Base-by-base conservation (phyloP, 2,888 invertebrate genomes). In the Papilio elwesi region DNA sequence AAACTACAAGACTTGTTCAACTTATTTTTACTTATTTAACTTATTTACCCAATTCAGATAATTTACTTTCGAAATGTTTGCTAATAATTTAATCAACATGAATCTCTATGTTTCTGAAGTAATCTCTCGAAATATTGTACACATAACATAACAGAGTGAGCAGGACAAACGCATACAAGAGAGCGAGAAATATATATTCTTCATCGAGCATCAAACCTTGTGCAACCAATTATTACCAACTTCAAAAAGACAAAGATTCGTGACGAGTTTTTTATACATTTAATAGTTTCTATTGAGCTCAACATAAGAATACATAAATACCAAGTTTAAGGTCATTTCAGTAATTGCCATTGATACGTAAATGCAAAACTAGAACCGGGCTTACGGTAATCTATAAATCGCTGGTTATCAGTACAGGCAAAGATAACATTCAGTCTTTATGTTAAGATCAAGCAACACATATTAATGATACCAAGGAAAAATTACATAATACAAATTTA, bases 361-460 rank as follows among this genome's bases (percentile, higher is more conserved):
- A 59, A 59, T 43, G 10, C 1, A 43, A 43, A 8, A 38, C 59
- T n/a, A 59, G 26, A 59, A 59, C 36, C 12, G 55, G 55, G 13
- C 36, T 57, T 13, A 57, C n/a, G 1, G 9, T 59, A 59, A 59
- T 59, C 59, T 59, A 62, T 62, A 43, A 43, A 62, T 62, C 59
- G 59, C 15, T 62, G 38, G 59, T 62, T 59, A 62, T 62, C 59
- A 59, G 38, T 38, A 59, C 13, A 38, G n/a, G 43, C n/a, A 13
- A n/a, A 59, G 59, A 59, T 59, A 43, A 59, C 43, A 38, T 13
- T 55, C 43, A n/a, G 13, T 55, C 9, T 59, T 59, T 43, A 15
- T 13, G n/a, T 38, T n/a, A 43, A n/a, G 38, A 59, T 38, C 38
- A 59, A 38, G 38, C 13, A 13, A 57, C 36, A 13, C 6, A 7